phyloP scores from a whole-genome alignment of 2,888 invertebrate species.

The Monopis laevigella region DNA sequence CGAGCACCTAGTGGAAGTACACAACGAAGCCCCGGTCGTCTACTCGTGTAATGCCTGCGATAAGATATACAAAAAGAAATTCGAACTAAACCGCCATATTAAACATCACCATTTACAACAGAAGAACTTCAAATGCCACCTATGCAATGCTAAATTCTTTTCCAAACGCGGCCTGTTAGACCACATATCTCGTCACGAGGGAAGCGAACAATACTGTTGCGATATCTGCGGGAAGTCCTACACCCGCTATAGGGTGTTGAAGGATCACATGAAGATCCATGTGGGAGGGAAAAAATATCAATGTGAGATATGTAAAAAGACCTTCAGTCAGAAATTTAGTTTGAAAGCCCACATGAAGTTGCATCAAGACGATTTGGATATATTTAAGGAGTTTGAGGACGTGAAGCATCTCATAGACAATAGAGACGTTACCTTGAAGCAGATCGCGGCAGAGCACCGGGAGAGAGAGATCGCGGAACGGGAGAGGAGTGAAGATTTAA shows the following conservation, averaged over 20 bases:
- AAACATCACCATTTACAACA: conserved; percentile 56
- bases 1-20: conserved; percentile 48
- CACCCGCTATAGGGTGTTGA: conserved; percentile 37
- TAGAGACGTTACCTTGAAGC: conserved; percentile 50
- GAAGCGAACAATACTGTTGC: conserved; percentile 38
- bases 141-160: conserved; percentile 53
- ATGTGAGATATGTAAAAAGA: conserved; percentile 51
- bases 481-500: conserved; percentile 12
- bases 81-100: conserved; percentile 52
- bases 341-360: conserved; percentile 47
- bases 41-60: conserved; percentile 57
- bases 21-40: conserved; percentile 40
- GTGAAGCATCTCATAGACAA: conserved; percentile 56
- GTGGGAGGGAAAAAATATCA: conserved; percentile 41
- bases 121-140: conserved; percentile 45
- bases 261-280: conserved; percentile 46
- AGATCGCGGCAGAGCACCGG: conserved; percentile 51
- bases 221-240: conserved; percentile 48
- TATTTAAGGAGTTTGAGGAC: conserved; percentile 59
- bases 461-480: conserved; percentile 37
- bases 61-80: conserved; percentile 54
- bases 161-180: conserved; percentile 50
- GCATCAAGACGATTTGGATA: conserved; percentile 55
- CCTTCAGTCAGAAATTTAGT: conserved; percentile 52
- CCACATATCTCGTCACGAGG: conserved; percentile 42